Conservation (phyloP, 2,888 invertebrate species). For the Nephrocerus scutellatus region DNA sequence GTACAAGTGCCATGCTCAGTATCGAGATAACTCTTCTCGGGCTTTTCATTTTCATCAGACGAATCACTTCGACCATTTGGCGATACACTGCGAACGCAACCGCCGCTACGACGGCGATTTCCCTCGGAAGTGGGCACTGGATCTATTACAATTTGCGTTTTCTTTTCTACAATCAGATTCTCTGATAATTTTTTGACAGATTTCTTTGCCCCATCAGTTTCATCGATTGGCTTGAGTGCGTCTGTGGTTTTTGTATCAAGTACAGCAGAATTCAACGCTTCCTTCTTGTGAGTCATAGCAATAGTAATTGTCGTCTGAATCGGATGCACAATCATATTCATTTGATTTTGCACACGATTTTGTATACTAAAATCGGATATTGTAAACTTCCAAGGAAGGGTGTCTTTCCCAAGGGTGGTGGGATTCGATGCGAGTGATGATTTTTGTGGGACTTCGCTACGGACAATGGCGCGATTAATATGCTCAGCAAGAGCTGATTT, state of each 20-base stretch:
- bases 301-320: conserved; percentile 39
- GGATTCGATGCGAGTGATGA: too few species aligned
- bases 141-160: neutral
- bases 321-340: conserved; percentile 41
- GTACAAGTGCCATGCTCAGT: too few species aligned
- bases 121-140: neutral
- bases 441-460: conserved; percentile 21
- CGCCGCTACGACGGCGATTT: neutral
- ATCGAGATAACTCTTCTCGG: too few species aligned
- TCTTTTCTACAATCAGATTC: conserved; percentile 2
- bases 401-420: conserved; percentile 16
- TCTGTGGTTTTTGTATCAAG: conserved; percentile 6
- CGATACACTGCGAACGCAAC: conserved; percentile 17
- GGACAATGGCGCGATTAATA: conserved; percentile 34
- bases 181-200: neutral
- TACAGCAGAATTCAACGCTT: conserved; percentile 1
- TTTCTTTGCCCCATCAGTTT: conserved; percentile 8
- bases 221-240: neutral
- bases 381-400: conserved; percentile 37
- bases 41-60: conserved; percentile 8
- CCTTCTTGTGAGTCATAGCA: conserved; percentile 33
- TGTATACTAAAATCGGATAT: conserved; percentile 30
- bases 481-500: conserved; percentile 32
- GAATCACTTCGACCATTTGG: conserved; percentile 10
- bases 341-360: conserved; percentile 15